phyloP scores from a whole-genome alignment of 1,140 invertebrate species.

The Penaeus vannamei region DNA sequence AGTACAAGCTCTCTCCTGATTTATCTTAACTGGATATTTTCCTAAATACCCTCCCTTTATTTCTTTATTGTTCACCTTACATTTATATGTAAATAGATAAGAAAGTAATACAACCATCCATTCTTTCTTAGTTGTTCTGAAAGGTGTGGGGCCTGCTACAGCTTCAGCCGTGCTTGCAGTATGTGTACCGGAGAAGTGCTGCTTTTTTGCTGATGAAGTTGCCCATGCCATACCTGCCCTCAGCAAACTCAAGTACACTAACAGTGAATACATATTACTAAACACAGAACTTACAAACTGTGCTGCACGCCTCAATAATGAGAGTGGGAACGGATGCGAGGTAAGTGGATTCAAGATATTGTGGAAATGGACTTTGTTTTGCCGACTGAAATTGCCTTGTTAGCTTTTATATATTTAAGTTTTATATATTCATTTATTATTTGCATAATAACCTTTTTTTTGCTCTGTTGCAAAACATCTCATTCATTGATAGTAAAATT shows the following conservation, averaged over 20 bases:
- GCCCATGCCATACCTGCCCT: conserved; percentile 31
- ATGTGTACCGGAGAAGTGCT: conserved; percentile 42
- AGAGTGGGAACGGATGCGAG: not conserved
- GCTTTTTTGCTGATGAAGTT: conserved; percentile 52
- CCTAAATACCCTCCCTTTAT: too few species aligned
- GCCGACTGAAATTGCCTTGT: too few species aligned
- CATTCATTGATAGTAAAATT: too few species aligned
- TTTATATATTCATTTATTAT: too few species aligned
- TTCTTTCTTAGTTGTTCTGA: conserved; percentile 27
- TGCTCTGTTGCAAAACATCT: too few species aligned
- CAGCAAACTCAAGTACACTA: conserved; percentile 21
- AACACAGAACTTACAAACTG: conserved; percentile 11
- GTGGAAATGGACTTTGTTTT: too few species aligned
- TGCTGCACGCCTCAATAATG: conserved; percentile 39
- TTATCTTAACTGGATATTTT: too few species aligned
- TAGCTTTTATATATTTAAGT: too few species aligned
- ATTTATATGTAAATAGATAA: not conserved
- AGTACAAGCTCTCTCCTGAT: too few species aligned
- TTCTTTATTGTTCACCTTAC: not conserved
- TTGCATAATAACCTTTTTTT: too few species aligned
- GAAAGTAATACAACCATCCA: not conserved
- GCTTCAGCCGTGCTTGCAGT: conserved; percentile 39
- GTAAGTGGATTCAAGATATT: not conserved
- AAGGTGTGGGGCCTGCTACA: conserved; percentile 45
- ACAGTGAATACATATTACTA: conserved; percentile 11